Conservation (phyloP, 2,797 vertebrate genomes). For the Natrix natrix region DNA sequence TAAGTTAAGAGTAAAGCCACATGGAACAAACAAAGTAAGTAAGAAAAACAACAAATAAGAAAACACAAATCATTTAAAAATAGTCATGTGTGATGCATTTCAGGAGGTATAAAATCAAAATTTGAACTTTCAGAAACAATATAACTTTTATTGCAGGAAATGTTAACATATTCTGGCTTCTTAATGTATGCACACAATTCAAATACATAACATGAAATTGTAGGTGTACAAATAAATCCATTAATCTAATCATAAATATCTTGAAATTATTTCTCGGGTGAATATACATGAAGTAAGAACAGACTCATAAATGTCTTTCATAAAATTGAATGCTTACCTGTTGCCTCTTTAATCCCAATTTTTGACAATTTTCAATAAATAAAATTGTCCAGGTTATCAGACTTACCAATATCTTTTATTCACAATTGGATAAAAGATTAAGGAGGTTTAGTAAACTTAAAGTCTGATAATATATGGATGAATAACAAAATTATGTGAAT, state of each 20-base stretch:
- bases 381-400: neutral
- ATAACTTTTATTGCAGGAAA: neutral
- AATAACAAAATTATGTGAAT: neutral
- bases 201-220: neutral
- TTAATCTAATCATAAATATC: neutral
- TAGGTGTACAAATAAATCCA: neutral
- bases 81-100: neutral
- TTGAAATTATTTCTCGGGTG: neutral
- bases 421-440: neutral
- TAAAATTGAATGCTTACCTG: neutral
- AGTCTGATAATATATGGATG: neutral
- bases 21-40: neutral
- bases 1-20: neutral
- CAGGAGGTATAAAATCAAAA: neutral
- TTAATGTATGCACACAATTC: neutral
- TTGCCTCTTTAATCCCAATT: neutral
- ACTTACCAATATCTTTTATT: neutral
- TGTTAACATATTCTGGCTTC: neutral
- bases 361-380: neutral
- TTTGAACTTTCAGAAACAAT: neutral
- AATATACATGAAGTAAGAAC: neutral
- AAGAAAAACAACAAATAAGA: neutral
- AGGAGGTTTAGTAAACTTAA: neutral
- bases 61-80: neutral
- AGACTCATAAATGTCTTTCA: neutral